Conservation (phyloP, 2,888 invertebrate species). For the Phalera bucephala region DNA sequence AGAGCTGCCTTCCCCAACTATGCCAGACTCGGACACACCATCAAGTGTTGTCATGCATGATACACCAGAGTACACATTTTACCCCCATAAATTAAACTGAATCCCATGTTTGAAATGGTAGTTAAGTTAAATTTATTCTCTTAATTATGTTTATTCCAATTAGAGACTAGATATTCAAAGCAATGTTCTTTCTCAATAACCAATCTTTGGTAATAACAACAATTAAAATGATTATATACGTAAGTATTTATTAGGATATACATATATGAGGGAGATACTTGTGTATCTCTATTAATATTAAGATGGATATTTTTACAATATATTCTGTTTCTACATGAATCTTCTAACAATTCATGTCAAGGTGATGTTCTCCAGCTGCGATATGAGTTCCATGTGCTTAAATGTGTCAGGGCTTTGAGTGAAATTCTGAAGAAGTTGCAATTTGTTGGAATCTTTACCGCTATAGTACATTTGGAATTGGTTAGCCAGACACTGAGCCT, state of each 20-base stretch:
- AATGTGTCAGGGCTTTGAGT: constrained; percentile 88
- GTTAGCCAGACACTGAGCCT: constrained; percentile 93
- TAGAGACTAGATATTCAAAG: no score
- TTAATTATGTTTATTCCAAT: no score
- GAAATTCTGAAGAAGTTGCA: constrained; percentile 86
- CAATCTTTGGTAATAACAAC: no score
- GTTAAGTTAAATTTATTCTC: no score
- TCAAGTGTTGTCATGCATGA: constrained; percentile 30
- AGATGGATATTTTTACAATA: no score
- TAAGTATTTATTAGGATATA: no score
- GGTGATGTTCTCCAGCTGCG: constrained; percentile 87
- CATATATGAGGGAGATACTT: no score
- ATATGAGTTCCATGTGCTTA: constrained; percentile 91
- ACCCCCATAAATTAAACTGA: constrained; percentile 59
- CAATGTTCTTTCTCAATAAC: no score
- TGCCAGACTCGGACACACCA: constrained; percentile 12
- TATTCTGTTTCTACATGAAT: no score
- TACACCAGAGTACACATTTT: constrained; percentile 64
- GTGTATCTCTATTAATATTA: no score
- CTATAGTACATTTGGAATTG: constrained; percentile 93
- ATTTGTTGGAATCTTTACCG: constrained; percentile 84
- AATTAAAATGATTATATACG: no score
- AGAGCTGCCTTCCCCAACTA: constrained; percentile 9
- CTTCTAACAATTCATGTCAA: constrained; percentile 36
- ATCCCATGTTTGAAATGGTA: no score